A percentile compares a stretch with the other conserved stretches of the same genome.
These are phyloP conservation scores for Aethina tumida DNA, from an alignment of 1,140 invertebrate genomes.

Conservation along the genomic window DNA sequence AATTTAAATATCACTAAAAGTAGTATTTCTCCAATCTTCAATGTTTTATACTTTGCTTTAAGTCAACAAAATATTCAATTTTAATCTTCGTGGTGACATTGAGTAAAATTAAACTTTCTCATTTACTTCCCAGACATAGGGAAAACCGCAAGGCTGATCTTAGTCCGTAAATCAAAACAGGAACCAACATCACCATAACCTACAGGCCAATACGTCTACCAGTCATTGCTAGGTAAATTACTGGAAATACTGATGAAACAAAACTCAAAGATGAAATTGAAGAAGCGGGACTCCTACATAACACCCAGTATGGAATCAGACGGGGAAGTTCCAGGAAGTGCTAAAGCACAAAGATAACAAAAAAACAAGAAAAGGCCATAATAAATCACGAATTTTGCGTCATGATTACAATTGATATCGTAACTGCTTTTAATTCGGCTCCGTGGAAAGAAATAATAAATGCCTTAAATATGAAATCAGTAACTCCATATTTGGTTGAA, in stretches of 20 bases:
- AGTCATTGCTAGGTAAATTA: constrained; percentile 15
- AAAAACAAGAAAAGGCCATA: constrained; percentile 20
- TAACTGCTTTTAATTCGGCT: constrained; percentile 21
- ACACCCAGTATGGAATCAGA: constrained; percentile 18
- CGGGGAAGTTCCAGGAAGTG: constrained; percentile 14
- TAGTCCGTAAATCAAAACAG: constrained; percentile 7
- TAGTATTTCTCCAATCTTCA: too few species aligned
- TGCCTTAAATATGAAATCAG: constrained; percentile 1
- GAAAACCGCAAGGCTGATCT: constrained; percentile 16
- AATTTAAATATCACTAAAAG: too few species aligned
- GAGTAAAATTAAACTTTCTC: too few species aligned
- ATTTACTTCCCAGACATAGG: constrained; percentile 13
- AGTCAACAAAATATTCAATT: too few species aligned
- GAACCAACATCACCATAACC: too few species aligned
- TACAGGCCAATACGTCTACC: constrained; percentile 21
- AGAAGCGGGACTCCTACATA: constrained; percentile 6
- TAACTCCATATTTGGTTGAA: constrained; percentile 5
- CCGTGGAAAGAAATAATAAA: constrained; percentile 12
- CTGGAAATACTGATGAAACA: constrained; percentile 13
- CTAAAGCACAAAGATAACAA: constrained; percentile 11
- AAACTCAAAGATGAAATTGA: constrained; percentile 11
- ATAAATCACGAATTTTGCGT: constrained; percentile 10
- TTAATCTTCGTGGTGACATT: too few species aligned
- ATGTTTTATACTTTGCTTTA: too few species aligned
- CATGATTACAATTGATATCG: constrained; percentile 17